Percentiles rank a stretch among this genome's conserved stretches.
These are phyloP conservation scores for Caenorhabditis plicata DNA, from an alignment of 2,888 invertebrate species.

Conservation along the genomic window DNA sequence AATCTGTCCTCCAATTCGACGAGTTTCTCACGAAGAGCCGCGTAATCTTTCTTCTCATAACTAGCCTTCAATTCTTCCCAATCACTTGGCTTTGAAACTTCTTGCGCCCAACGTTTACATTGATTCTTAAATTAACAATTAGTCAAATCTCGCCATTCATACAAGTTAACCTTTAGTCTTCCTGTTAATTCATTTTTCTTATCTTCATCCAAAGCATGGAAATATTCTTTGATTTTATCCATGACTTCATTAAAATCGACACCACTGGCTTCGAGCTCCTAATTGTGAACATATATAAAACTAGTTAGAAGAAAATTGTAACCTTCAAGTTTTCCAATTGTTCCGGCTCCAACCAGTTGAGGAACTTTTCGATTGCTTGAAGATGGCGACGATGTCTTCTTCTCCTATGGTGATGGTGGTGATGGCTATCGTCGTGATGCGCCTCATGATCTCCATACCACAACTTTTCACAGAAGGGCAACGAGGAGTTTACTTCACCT, in stretches of 20 bases:
- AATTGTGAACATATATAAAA: no score
- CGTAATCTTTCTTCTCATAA: slow-evolving; percentile 14
- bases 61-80: slow-evolving; percentile 32
- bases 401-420: slow-evolving; percentile 18
- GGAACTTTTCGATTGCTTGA: slow-evolving; percentile 32
- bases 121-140: no score
- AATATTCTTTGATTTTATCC: slow-evolving; percentile 41
- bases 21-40: slow-evolving; percentile 15
- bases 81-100: slow-evolving; percentile 33
- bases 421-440: slow-evolving; percentile 20
- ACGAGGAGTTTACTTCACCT: slow-evolving; percentile 42
- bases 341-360: slow-evolving; percentile 35
- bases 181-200: slow-evolving; percentile 28
- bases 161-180: slow-evolving; percentile 34
- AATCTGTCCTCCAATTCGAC: slow-evolving; percentile 25
- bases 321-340: slow-evolving; percentile 27
- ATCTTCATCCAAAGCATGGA: slow-evolving; percentile 18
- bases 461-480: slow-evolving; percentile 52
- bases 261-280: slow-evolving; percentile 17
- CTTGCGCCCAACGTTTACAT: slow-evolving; percentile 37
- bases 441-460: slow-evolving; percentile 43
- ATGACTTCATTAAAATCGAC: slow-evolving; percentile 23
- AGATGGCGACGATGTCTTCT: slow-evolving; percentile 31
- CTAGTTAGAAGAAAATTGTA: no score
- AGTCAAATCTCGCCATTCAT: no score